phyloP scores from a whole-genome alignment of 2,797 vertebrate species.

The Sarcoramphus papa region DNA sequence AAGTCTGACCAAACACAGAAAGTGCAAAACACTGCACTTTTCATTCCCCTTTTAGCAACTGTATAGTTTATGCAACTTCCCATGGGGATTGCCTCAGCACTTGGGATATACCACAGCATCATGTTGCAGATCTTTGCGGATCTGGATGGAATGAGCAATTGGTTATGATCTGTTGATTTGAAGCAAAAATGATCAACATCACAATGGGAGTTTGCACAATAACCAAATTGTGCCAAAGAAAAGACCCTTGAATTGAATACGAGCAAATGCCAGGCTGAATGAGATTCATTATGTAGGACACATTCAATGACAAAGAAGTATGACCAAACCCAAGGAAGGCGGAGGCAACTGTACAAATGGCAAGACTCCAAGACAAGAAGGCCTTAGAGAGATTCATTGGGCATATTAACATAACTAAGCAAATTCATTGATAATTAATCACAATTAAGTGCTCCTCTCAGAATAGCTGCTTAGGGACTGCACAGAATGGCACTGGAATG shows the following conservation, averaged over 20 bases:
- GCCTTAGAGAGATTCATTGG: slow-evolving; percentile 45
- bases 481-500: slow-evolving; percentile 24
- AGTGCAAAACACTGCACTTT: slow-evolving; percentile 20
- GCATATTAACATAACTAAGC: slow-evolving; percentile 42
- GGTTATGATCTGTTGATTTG: slow-evolving; percentile 51
- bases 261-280: slow-evolving; percentile 51
- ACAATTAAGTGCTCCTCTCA: slow-evolving; percentile 27
- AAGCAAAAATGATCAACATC: slow-evolving; percentile 57
- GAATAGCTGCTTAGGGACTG: slow-evolving; percentile 26
- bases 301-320: slow-evolving; percentile 34
- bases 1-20: slow-evolving; percentile 62
- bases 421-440: slow-evolving; percentile 54
- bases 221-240: slow-evolving; percentile 52
- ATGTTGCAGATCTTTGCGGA: slow-evolving; percentile 66
- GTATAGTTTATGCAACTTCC: slow-evolving; percentile 49
- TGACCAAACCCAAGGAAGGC: slow-evolving; percentile 46
- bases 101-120: slow-evolving; percentile 69
- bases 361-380: slow-evolving; percentile 55
- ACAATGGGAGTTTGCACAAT: slow-evolving; percentile 56
- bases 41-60: slow-evolving; percentile 20
- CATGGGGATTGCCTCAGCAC: slow-evolving; percentile 54
- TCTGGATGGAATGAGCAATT: slow-evolving; percentile 62
- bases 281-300: slow-evolving; percentile 48
- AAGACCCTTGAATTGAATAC: slow-evolving; percentile 41
- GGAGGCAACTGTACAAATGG: slow-evolving; percentile 45